Evolutionary conservation across 1,140 invertebrate species (phyloP), one percentile per base, ranked within the genome.

Genomic region (Ceratosolen solmsi): DNA sequence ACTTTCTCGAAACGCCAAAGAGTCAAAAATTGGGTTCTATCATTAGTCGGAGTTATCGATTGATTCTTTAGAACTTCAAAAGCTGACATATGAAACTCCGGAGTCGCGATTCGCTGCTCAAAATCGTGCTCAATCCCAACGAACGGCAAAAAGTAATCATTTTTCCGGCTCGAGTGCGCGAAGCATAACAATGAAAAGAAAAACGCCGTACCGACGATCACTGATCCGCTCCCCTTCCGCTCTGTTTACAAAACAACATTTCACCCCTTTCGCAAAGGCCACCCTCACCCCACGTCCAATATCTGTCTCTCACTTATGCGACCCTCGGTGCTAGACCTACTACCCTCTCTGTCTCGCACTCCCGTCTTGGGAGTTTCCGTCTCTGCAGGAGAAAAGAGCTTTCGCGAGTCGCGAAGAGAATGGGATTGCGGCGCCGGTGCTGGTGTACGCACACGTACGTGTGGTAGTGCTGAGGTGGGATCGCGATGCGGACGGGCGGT

Each of bases 171-270:
- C 63, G 17, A 68, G 27, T n/a, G 51, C 20, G 9, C 17, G 4
- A 9, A 5, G 5, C 15, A 17, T 2, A 68, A n/a, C 2, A 68
- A 38, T 36, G 17, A 22, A 5, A 15, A 4, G 2, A 33, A 63
- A 38, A 68, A n/a, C 33, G 20, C 36, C 20, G 20, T 8, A n/a
- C 5, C 1, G 33, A 9, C 13, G 13, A n/a, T n/a, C n/a, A n/a
- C n/a, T n/a, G n/a, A n/a, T 27, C 25, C 25, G 25, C 60, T 17
- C 30, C 30, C 60, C n/a, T 8, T 63, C 7, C 27, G 20, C 0
- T 22, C n/a, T 38, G 36, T 68, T 68, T 68, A 38, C 33, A 68
- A 68, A 68, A 68, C 11, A n/a, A n/a, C 0, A 38, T 68, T 68
- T 68, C 63, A 68, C 63, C 36, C 63, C 20, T 38, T 68, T 38